Conservation (phyloP, 2,797 vertebrate genomes). For the Periophthalmus magnuspinnatus region DNA sequence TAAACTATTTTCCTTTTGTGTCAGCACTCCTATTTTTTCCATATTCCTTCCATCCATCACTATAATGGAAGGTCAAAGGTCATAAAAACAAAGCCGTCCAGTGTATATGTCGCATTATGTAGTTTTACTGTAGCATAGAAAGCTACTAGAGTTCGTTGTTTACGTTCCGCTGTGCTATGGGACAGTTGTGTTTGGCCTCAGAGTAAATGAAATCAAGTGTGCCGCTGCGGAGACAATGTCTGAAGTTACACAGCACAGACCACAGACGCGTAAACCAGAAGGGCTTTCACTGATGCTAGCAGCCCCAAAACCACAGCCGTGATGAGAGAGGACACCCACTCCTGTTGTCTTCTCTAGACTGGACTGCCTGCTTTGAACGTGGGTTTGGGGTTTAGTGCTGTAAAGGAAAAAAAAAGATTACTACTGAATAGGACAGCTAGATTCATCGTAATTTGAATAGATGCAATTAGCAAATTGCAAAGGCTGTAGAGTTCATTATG, state of each 20-base stretch:
- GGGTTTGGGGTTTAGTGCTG: background rate
- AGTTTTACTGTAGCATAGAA: slow-evolving; percentile 32
- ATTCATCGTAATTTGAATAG: too few relatives aligned
- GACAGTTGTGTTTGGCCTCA: slow-evolving; percentile 48
- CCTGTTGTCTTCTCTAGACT: slow-evolving; percentile 10
- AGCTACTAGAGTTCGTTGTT: slow-evolving; percentile 56
- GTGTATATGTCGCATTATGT: slow-evolving; percentile 1
- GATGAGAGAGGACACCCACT: slow-evolving; percentile 35
- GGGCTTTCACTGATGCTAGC: slow-evolving; percentile 24
- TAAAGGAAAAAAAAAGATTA: background rate
- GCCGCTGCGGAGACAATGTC: slow-evolving; percentile 32
- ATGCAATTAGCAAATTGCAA: too few relatives aligned
- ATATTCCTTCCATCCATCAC: background rate
- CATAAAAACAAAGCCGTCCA: background rate
- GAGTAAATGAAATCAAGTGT: slow-evolving; percentile 58
- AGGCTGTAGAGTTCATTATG: too few relatives aligned
- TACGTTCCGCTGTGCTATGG: slow-evolving; percentile 45
- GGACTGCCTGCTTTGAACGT: background rate
- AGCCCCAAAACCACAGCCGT: slow-evolving; percentile 30
- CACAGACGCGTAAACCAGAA: slow-evolving; percentile 48
- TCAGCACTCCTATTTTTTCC: slow-evolving; percentile 17
- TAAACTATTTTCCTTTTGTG: slow-evolving; percentile 50
- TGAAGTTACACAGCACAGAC: slow-evolving; percentile 26
- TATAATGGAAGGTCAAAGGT: slow-evolving; percentile 23
- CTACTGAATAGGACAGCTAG: too few relatives aligned